Evolutionary conservation across 2,113 vertebrate species (phyloP), one percentile per base, ranked within the genome.

Genomic region (Stegastes partitus): DNA sequence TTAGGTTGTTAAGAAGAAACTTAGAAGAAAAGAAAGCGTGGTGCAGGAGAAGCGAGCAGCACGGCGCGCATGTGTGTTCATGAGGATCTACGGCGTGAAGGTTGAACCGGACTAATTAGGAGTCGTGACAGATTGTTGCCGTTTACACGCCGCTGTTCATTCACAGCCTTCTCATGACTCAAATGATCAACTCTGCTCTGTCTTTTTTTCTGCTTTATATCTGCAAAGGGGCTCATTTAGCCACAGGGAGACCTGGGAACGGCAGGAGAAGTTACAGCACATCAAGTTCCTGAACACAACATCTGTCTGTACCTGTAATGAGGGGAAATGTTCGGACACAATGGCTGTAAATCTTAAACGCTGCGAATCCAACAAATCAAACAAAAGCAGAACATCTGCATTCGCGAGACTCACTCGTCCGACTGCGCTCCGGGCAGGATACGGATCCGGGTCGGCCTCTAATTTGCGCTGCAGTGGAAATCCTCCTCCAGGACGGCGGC

Each of bases 31-130:
- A 42, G 65, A 78, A 78, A 53, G 11, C 6, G 39, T 0, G 15
- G 19, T 45, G 53, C 62, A 61, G 28, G 18, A 69, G 51, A 50
- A 47, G 47, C 21, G 31, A 44, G 37, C 45, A n/a, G 22, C 11
- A 11, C 1, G 2, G 19, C 4, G 56, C 58, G 50, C n/a, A n/a
- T 65, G 42, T 42, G 51, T 57, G 76, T 81, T 71, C 79, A 78
- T 61, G 66, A 87, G 26, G 83, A 42, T 69, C 73, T 21, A 74
- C 5, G 23, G 31, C 21, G 19, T 61, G 68, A 51, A 50, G 55
- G 67, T 54, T 50, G 55, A 72, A 70, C 59, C 25, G 15, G 77
- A 79, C 58, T 87, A 66, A 89, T 90, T 81, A 89, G 69, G 64
- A 82, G 55, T 71, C n/a, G 51, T 61, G 79, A 83, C 66, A 78